Evolutionary conservation across 2,797 vertebrate species (phyloP).

Genomic region (Meda fulgida): DNA sequence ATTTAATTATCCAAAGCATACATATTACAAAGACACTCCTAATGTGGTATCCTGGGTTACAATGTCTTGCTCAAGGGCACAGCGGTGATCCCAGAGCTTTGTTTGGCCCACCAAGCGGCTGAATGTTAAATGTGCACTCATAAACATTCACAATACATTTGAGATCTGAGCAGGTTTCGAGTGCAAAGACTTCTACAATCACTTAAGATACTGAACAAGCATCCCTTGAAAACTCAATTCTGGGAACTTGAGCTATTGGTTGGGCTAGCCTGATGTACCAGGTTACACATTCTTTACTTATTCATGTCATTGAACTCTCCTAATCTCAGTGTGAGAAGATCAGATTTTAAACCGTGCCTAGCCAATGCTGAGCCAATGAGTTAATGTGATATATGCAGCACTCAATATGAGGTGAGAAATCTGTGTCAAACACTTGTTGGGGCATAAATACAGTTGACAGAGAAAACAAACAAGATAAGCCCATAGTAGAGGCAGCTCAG

Average conservation of each 20-base stretch:
- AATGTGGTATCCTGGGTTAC: not conserved
- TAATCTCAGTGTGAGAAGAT: conserved; percentile 2
- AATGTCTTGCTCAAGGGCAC: not conserved
- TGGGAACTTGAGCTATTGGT: not conserved
- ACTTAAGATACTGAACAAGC: not conserved
- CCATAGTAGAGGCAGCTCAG: conserved; percentile 1
- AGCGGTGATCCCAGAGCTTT: not conserved
- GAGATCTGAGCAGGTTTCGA: not conserved
- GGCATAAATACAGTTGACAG: conserved; percentile 37
- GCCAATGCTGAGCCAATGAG: not conserved
- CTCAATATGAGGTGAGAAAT: conserved; percentile 32
- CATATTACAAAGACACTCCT: not conserved
- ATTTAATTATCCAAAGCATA: not conserved
- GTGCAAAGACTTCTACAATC: not conserved
- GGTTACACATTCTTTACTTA: conserved; percentile 26
- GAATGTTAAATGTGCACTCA: not conserved
- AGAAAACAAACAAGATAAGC: conserved; percentile 33
- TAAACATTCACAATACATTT: conserved; percentile 3
- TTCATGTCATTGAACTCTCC: conserved; percentile 3
- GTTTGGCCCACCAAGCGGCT: not conserved
- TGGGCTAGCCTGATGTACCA: not conserved
- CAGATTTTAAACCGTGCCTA: not conserved
- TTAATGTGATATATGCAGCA: conserved; percentile 2
- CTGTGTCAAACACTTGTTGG: conserved; percentile 5
- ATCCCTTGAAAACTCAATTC: not conserved